phyloP scores from a whole-genome alignment of 2,797 vertebrate species.

The Neosilurus mollespiculum region DNA sequence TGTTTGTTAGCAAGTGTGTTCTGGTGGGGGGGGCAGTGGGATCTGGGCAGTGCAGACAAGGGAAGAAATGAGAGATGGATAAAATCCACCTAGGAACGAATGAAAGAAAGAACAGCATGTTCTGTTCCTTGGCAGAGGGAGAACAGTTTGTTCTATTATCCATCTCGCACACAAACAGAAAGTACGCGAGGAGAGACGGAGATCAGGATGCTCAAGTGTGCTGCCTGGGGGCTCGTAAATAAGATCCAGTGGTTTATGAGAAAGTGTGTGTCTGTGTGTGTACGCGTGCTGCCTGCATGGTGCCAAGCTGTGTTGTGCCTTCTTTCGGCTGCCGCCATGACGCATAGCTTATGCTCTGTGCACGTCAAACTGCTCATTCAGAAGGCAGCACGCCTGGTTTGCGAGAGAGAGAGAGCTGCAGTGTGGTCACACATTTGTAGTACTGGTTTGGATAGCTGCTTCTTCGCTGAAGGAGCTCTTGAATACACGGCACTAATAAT shows the following conservation, averaged over 20 bases:
- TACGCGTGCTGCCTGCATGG: neutral
- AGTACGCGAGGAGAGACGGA: conserved; percentile 17
- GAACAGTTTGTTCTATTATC: conserved; percentile 63
- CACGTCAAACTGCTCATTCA: conserved; percentile 12
- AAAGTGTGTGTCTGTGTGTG: neutral
- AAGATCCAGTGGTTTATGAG: conserved; percentile 22
- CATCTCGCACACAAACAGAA: conserved; percentile 21
- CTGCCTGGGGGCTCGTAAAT: conserved; percentile 34
- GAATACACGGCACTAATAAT: conserved; percentile 39
- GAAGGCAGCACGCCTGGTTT: neutral
- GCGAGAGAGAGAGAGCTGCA: conserved; percentile 5
- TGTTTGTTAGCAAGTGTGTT: neutral
- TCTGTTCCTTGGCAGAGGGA: conserved; percentile 57
- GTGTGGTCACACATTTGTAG: conserved; percentile 7
- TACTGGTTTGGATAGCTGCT: conserved; percentile 39
- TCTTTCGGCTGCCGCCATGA: conserved; percentile 13
- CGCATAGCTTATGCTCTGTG: conserved; percentile 12
- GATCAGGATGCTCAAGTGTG: conserved; percentile 37
- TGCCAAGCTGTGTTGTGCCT: conserved; percentile 5
- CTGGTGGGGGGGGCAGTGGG: conserved; percentile 15
- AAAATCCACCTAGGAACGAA: conserved; percentile 30
- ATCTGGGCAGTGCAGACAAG: conserved; percentile 42
- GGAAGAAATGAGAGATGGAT: conserved; percentile 37
- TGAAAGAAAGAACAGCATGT: conserved; percentile 57
- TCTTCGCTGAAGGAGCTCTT: conserved; percentile 45